Percentiles rank a stretch among this genome's conserved stretches.
Conservation (phyloP, 2,113 vertebrate species). For the Laterallus jamaicensis region DNA sequence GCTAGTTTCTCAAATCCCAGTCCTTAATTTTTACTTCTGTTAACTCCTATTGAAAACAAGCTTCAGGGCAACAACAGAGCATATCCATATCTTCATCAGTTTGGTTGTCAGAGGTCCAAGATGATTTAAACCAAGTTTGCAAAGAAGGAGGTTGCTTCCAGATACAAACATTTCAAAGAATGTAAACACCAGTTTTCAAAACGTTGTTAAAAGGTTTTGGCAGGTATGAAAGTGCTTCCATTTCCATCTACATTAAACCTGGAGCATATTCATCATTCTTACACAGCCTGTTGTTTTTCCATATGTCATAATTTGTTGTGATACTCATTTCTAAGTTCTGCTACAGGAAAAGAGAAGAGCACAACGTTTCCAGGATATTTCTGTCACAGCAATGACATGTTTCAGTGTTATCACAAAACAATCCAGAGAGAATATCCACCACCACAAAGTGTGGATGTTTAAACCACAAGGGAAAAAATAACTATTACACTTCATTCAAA, state of each 20-base stretch:
- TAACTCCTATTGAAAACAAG: background rate
- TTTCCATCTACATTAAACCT: background rate
- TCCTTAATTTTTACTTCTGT: background rate
- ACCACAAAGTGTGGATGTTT: background rate
- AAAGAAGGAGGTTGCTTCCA: background rate
- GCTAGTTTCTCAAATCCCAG: background rate
- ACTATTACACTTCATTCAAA: background rate
- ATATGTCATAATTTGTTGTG: background rate
- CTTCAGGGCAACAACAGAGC: background rate
- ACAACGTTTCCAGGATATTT: background rate
- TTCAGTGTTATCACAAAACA: background rate
- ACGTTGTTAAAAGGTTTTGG: background rate
- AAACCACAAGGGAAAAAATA: background rate
- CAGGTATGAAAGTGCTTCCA: constrained; percentile 15
- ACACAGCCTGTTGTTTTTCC: constrained; percentile 9
- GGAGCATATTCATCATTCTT: constrained; percentile 5
- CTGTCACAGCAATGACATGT: background rate
- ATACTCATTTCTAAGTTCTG: background rate
- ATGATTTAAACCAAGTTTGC: constrained; percentile 4
- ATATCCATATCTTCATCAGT: accelerated
- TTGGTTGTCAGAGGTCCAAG: background rate
- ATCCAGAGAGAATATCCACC: background rate
- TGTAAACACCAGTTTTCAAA: constrained; percentile 13
- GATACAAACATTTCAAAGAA: background rate
- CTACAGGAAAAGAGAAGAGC: background rate